Evolutionary conservation across 2,797 vertebrate species (phyloP).

Genomic region (Pseudocheirus occidentalis): DNA sequence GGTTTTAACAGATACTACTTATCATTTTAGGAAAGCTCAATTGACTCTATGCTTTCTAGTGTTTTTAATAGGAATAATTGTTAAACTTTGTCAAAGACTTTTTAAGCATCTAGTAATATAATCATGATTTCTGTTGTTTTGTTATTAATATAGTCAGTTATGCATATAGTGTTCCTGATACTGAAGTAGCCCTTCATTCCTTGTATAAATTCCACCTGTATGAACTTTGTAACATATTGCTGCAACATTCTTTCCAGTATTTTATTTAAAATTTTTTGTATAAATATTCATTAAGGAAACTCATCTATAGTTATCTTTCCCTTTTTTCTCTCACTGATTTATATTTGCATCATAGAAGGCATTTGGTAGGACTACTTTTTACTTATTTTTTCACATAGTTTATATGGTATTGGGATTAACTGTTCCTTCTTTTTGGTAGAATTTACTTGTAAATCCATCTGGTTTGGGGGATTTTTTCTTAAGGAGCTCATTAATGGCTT

Average conservation of each 20-base stretch:
- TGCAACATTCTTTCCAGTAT: background rate
- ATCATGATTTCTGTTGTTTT: background rate
- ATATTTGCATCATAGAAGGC: background rate
- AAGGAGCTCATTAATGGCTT: background rate
- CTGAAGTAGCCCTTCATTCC: background rate
- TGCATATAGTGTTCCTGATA: background rate
- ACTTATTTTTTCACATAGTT: background rate
- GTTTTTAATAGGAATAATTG: background rate
- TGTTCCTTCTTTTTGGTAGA: background rate
- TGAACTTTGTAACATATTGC: background rate
- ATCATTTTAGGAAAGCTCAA: background rate
- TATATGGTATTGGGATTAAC: background rate
- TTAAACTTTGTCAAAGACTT: background rate
- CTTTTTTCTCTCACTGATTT: background rate
- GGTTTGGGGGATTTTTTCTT: background rate
- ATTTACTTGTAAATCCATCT: background rate
- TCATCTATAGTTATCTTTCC: background rate
- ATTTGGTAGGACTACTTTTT: background rate
- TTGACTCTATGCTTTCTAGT: background rate
- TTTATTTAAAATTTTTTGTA: background rate
- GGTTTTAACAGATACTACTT: background rate
- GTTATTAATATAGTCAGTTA: background rate
- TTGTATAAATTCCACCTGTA: background rate
- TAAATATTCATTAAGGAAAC: background rate
- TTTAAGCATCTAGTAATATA: background rate